Conservation (phyloP, 2,797 vertebrate genomes). For the Oreochromis grahami region DNA sequence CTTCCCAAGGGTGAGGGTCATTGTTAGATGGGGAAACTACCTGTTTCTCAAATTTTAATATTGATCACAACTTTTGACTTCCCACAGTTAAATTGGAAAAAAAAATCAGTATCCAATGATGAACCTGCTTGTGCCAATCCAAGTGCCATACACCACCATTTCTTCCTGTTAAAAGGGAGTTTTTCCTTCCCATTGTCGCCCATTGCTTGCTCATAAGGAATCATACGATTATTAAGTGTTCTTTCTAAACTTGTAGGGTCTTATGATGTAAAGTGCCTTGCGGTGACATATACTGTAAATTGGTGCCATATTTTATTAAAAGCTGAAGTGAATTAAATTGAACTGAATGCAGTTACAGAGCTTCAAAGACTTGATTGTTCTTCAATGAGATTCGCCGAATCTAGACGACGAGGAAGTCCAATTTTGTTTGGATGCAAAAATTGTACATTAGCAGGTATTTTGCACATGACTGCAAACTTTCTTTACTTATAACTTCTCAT, state of each 20-base stretch:
- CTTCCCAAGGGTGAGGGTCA: accelerated
- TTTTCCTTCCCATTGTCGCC: background rate
- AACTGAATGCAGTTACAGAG: background rate
- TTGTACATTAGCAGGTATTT: background rate
- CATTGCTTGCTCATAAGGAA: background rate
- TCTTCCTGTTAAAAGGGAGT: background rate
- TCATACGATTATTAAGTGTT: background rate
- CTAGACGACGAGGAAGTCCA: background rate
- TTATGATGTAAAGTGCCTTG: background rate
- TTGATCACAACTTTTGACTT: background rate
- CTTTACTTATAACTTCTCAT: background rate
- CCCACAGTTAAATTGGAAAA: accelerated
- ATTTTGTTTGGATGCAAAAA: accelerated
- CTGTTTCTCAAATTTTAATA: background rate
- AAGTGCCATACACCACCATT: accelerated
- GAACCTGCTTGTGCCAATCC: background rate
- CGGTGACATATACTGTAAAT: background rate
- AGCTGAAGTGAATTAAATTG: accelerated
- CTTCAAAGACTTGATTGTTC: background rate
- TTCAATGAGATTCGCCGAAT: accelerated
- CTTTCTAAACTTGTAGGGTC: background rate
- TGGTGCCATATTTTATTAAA: background rate
- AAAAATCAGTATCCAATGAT: accelerated
- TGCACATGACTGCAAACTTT: background rate
- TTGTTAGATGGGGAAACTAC: background rate